Conservation (phyloP, 1,140 invertebrate species). For the Pinna nobilis region DNA sequence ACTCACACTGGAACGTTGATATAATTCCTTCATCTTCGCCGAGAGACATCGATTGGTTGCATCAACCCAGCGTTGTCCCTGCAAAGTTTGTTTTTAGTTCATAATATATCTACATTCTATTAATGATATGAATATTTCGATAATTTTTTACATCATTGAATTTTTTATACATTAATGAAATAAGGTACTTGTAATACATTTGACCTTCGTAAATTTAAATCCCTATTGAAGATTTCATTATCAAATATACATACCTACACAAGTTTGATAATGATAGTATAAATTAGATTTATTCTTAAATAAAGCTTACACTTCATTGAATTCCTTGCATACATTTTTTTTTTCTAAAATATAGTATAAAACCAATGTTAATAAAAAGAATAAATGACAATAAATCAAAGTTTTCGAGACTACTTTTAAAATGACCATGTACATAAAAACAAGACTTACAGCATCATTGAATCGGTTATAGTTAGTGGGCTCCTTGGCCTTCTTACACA, state of each 20-base stretch:
- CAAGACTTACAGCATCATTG: conserved; percentile 10
- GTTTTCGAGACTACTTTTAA: background rate
- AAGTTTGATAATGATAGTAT: too few relatives aligned
- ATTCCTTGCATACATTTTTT: background rate
- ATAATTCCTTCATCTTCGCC: conserved; percentile 22
- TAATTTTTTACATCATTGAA: background rate
- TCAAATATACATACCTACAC: too few relatives aligned
- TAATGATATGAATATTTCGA: background rate
- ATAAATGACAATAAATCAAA: background rate
- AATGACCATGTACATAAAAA: background rate
- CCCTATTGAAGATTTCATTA: too few relatives aligned
- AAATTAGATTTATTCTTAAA: too few relatives aligned
- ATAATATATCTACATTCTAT: background rate
- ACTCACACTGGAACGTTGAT: conserved; percentile 6
- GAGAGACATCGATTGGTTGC: conserved; percentile 17
- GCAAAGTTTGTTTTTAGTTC: background rate
- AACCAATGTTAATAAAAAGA: background rate
- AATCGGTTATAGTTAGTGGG: conserved; percentile 21
- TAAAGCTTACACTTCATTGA: too few relatives aligned
- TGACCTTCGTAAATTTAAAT: too few relatives aligned
- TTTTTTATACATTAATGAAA: too few relatives aligned
- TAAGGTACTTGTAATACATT: too few relatives aligned
- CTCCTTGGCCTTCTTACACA: conserved; percentile 25
- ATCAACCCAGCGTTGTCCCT: conserved; percentile 23
- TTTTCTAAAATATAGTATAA: background rate